These are phyloP conservation scores for Sebastes minor DNA, from an alignment of 2,797 vertebrate species.

Conservation along the genomic window DNA sequence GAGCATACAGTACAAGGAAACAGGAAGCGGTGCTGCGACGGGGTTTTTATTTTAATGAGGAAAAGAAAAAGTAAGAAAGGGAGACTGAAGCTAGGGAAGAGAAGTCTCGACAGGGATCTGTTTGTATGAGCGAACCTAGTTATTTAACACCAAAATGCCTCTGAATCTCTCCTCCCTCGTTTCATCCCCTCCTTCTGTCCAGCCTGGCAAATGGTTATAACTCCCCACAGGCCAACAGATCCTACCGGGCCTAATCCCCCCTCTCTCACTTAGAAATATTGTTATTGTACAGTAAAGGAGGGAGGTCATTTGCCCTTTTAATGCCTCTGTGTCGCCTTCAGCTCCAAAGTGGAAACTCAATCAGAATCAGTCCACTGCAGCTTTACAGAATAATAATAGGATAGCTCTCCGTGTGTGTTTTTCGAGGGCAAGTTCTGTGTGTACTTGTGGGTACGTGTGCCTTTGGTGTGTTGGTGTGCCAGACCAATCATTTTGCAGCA, in stretches of 20 bases:
- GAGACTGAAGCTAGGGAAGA: not conserved
- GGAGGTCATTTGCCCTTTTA: conserved; percentile 71
- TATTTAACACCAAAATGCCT: conserved; percentile 23
- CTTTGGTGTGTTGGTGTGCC: conserved; percentile 35
- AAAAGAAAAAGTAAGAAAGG: not conserved
- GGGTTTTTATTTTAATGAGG: conserved; percentile 8
- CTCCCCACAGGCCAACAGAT: conserved; percentile 59
- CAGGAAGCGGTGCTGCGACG: not conserved
- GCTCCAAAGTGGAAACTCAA: conserved; percentile 74
- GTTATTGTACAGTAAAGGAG: conserved; percentile 38
- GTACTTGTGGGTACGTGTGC: conserved; percentile 23
- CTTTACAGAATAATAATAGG: conserved; percentile 68
- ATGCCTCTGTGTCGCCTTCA: conserved; percentile 60
- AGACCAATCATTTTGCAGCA: conserved; percentile 61
- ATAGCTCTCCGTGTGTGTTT: conserved; percentile 31
- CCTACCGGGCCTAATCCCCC: conserved; percentile 59
- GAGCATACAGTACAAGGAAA: conserved; percentile 2
- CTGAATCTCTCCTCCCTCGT: not conserved
- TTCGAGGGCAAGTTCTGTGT: conserved; percentile 15
- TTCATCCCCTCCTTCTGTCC: conserved; percentile 34
- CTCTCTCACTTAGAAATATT: conserved; percentile 63
- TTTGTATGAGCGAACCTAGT: conserved; percentile 20
- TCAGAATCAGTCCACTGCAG: conserved; percentile 48
- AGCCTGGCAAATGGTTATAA: conserved; percentile 52
- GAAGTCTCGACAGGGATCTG: not conserved